Percentiles rank a stretch among this genome's conserved stretches.
These are phyloP conservation scores for Etheostoma cragini DNA, from an alignment of 2,113 vertebrate genomes.

Conservation along the genomic window DNA sequence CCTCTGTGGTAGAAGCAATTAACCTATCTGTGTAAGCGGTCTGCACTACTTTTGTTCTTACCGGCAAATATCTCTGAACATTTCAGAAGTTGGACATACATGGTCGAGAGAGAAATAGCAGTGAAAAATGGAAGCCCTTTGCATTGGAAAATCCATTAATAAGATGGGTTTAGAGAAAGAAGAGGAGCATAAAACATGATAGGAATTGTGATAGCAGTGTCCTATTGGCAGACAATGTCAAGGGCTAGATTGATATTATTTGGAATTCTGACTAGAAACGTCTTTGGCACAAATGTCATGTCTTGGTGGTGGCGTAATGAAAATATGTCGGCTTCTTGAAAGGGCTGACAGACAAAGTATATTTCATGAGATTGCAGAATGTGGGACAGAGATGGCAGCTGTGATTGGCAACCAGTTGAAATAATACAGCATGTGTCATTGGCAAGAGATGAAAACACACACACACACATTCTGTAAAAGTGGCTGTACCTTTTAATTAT, in stretches of 20 bases:
- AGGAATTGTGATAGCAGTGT: constrained; percentile 27
- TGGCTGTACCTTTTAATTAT: constrained; percentile 32
- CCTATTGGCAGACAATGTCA: constrained; percentile 35
- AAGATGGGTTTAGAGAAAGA: constrained; percentile 16
- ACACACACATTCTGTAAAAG: constrained; percentile 16
- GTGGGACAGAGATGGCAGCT: constrained; percentile 34
- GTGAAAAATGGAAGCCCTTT: background rate
- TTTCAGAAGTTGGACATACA: background rate
- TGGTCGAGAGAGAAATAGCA: background rate
- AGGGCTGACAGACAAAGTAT: constrained; percentile 69
- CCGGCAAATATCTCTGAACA: background rate
- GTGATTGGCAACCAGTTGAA: constrained; percentile 71
- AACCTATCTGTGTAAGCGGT: background rate
- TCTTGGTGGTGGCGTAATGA: constrained; percentile 68
- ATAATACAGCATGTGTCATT: constrained; percentile 52
- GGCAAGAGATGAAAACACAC: constrained; percentile 35
- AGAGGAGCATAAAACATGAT: constrained; percentile 12
- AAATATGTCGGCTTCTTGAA: constrained; percentile 63
- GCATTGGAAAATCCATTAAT: constrained; percentile 31
- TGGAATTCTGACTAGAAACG: constrained; percentile 42
- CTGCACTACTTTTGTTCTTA: background rate
- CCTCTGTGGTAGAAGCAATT: background rate
- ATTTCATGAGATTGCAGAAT: constrained; percentile 73
- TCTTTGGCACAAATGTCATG: constrained; percentile 66
- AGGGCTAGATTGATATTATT: constrained; percentile 46